Conservation (phyloP, 2,113 vertebrate species). For the Oxyura jamaicensis region DNA sequence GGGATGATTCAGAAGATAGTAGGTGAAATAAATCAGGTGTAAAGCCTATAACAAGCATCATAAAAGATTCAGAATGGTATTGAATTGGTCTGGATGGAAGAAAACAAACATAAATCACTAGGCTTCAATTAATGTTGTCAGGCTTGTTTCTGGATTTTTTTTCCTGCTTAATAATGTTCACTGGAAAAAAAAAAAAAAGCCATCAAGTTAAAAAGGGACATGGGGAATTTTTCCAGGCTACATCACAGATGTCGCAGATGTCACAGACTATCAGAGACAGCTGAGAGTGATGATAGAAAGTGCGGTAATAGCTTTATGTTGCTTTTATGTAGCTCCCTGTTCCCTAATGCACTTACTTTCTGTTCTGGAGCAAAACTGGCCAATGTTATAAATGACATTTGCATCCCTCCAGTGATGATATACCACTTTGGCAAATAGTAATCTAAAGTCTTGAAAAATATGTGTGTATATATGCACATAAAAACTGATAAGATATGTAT, state of each 20-base stretch:
- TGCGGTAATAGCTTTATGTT: background rate
- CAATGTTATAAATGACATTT: background rate
- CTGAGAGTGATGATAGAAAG: constrained; percentile 67
- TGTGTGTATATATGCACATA: background rate
- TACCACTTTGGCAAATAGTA: background rate
- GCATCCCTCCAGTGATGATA: background rate
- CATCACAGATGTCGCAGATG: constrained; percentile 70
- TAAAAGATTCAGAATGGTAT: constrained; percentile 61
- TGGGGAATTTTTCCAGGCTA: constrained; percentile 60
- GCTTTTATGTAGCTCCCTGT: constrained; percentile 39
- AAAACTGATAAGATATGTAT: background rate
- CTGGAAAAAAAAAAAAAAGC: constrained; percentile 18
- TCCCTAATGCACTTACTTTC: constrained; percentile 43
- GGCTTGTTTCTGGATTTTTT: constrained; percentile 13
- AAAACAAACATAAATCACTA: constrained; percentile 45
- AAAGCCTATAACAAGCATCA: constrained; percentile 51
- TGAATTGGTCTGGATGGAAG: constrained; percentile 36
- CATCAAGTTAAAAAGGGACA: constrained; percentile 38
- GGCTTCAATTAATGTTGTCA: constrained; percentile 69
- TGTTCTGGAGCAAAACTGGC: constrained; percentile 4
- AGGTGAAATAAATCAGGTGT: constrained; percentile 50
- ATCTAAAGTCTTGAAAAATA: background rate
- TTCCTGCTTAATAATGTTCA: constrained; percentile 45
- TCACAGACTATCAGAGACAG: constrained; percentile 69
- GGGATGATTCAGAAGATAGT: constrained; percentile 38